Evolutionary conservation across 2,797 vertebrate genomes (phyloP), one percentile per base, ranked within the genome.

Genomic region (Stomatorhinus walkeri): DNA sequence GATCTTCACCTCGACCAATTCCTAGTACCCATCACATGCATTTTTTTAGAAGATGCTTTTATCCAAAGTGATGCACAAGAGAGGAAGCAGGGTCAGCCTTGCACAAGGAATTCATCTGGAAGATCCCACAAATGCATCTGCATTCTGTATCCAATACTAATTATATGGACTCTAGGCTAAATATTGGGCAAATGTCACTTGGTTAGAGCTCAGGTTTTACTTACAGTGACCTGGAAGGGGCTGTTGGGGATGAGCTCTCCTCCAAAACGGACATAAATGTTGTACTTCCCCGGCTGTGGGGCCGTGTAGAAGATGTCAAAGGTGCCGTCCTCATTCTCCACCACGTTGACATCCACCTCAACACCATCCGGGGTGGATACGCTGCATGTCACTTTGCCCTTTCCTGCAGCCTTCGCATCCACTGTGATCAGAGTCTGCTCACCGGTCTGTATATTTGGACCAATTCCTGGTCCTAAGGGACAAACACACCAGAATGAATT

Each of bases 281-380:
- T 91, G 0, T 96, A 96, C 90, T 95, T 96, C 56, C 96, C 96
- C 0, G 95, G 96, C 90, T 96, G 93, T 0, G 95, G 93, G 0
- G 95, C 95, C 0, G 94, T 95, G 92, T 96, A 96, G 93, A 95
- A 95, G 92, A 96, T 96, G 92, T 96, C 96, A 48, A 96, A 96
- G 88, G 95, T 96, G 24, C 96, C 95, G 0, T 96, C 95, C 40
- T 93, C 92, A 1, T 95, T 96, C 88, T 96, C 96, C 0, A 95
- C 94, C 89, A 96, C 95, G 0, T 96, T 95, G 76, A 96, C 96
- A 2, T 96, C 96, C 40, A 94, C 93, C 90, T 96, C 95, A 0
- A 93, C 92, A 88, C 95, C 96, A 0, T 96, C 96, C 0, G 95
- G 96, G 0, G 94, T 95, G 91, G 94, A 94, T 9, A 96, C 95